These are phyloP conservation scores for Dreissena polymorpha DNA, from an alignment of 1,140 invertebrate species.

Conservation along the genomic window DNA sequence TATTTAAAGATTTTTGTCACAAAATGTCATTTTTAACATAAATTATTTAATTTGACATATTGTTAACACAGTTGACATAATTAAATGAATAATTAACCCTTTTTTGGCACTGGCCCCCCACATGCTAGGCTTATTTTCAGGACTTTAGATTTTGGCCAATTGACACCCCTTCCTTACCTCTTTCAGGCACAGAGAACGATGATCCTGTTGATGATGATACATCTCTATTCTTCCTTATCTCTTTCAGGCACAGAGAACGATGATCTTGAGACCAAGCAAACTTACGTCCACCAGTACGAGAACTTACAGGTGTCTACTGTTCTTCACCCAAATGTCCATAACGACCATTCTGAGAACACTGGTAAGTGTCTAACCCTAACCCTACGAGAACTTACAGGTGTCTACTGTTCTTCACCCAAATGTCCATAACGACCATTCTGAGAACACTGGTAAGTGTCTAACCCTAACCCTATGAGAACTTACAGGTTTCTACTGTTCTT, in stretches of 20 bases:
- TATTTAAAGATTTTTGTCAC: too few species aligned
- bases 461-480: conserved; percentile 84
- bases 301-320: conserved; percentile 85
- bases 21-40: too few species aligned
- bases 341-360: conserved; percentile 55
- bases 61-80: too few species aligned
- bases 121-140: too few species aligned
- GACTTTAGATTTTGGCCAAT: too few species aligned
- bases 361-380: conserved; percentile 65
- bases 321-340: conserved; percentile 71
- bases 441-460: conserved; percentile 63
- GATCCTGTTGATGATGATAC: not conserved
- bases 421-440: conserved; percentile 20
- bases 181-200: conserved; percentile 63
- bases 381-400: conserved; percentile 88
- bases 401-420: conserved; percentile 79
- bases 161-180: not conserved
- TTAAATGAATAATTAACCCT: too few species aligned
- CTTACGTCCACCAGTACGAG: conserved; percentile 87
- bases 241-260: conserved; percentile 74
- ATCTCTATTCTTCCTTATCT: conserved; percentile 6
- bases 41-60: too few species aligned
- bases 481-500: conserved; percentile 83
- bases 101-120: too few species aligned
- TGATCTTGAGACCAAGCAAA: conserved; percentile 85